Evolutionary conservation across 2,113 vertebrate genomes (phyloP).

Genomic region (Turdus rufiventris): DNA sequence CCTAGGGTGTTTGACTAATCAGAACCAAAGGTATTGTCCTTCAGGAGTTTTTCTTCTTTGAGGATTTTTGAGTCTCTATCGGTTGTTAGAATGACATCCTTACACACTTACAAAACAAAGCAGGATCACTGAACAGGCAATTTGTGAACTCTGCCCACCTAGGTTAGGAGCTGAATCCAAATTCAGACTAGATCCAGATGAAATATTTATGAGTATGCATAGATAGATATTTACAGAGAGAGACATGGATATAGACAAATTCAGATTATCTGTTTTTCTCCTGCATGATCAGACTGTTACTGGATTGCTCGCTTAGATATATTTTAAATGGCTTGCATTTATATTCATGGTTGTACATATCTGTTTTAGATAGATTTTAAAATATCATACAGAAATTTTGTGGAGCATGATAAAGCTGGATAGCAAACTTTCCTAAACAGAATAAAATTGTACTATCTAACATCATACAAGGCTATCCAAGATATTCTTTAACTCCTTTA

Average conservation of each 20-base stretch:
- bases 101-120: conserved; percentile 40
- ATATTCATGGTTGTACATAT: conserved; percentile 50
- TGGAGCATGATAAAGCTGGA: conserved; percentile 23
- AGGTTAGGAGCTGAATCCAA: conserved; percentile 56
- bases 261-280: conserved; percentile 59
- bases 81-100: neutral
- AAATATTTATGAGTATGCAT: conserved; percentile 68
- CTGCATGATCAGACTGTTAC: conserved; percentile 40
- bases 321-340: conserved; percentile 67
- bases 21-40: neutral
- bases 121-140: conserved; percentile 51
- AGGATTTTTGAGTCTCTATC: neutral
- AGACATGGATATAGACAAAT: conserved; percentile 61
- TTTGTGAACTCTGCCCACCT: conserved; percentile 53
- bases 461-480: neutral
- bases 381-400: conserved; percentile 51
- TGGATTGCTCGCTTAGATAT: conserved; percentile 56
- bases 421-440: conserved; percentile 14
- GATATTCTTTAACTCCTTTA: neutral
- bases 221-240: conserved; percentile 64
- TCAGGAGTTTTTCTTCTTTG: neutral
- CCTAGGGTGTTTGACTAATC: neutral
- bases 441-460: neutral
- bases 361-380: conserved; percentile 57
- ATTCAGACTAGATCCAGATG: conserved; percentile 53